Evolutionary conservation across 2,797 vertebrate species (phyloP), one percentile per base, ranked within the genome.

Genomic region (Lacerta bilineata): DNA sequence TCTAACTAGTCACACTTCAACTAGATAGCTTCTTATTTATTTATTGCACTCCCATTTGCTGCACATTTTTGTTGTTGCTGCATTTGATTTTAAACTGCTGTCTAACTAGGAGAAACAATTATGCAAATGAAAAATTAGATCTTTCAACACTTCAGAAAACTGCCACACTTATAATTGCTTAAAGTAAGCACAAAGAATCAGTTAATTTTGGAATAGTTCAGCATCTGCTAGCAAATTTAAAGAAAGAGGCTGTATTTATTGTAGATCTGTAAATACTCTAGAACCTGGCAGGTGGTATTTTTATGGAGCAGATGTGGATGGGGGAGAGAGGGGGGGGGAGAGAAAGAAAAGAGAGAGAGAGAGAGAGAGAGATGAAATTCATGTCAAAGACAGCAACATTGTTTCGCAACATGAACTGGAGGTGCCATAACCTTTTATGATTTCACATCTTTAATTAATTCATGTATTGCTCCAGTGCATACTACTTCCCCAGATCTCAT

Each of bases 121-220:
- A 94, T 93, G 85, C 87, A 95, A 96, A 94, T 94, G 88, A 96
- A 96, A 96, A 94, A 90, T 94, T 92, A 95, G 84, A 90, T 92
- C 29, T 88, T 95, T 93, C 88, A 94, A 89, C 80, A 93, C 27
- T 94, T 95, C 72, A 80, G 90, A 95, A 92, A 94, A 90, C 55
- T 86, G 88, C 84, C 91, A 90, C 81, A 92, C 69, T 86, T 94
- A 95, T 95, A 96, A 95, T 94, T 96, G 90, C 80, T 95, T 81
- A 87, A 94, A 94, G 88, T 85, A 91, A 88, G 46, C 85, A 92
- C 46, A 86, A 89, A 95, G 82, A 95, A 93, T 90, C 39, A 72
- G 87, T 92, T 94, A 94, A 95, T 95, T 96, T 86, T 61, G 83
- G 86, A 95, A 95, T 91, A 95, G 89, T 95, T 95, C 86, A 91